Base-by-base conservation (phyloP, 1,140 invertebrate genomes). In the Agrypnia vestita region DNA sequence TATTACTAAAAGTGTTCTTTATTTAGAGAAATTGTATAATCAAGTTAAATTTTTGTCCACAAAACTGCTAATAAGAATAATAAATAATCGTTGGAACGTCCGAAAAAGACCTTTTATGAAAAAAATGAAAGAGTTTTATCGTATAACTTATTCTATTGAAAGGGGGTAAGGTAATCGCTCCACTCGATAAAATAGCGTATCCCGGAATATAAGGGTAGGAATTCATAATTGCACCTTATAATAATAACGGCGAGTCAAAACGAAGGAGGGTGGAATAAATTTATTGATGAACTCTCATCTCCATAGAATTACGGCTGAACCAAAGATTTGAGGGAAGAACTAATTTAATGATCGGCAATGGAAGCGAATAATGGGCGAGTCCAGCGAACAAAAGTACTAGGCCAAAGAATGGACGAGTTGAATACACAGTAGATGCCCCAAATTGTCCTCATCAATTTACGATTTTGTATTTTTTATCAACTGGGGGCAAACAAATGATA, bases 371-470 rank as follows among this genome's bases (percentile, higher is more conserved):
- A 64, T 35, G 21, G 25, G 35, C 13, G 21, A 25, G 61, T 19
- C 35, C n/a, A 4, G 25, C 9, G 61, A 43, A 64, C 61, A 64
- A 64, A 64, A 64, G 49, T 19, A 21, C 13, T 13, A 59, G 55
- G 15, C 15, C 12, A 64, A 64, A 64, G 10, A 64, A 35, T 64
- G 61, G 11, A 64, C 10, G 25, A 7, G 19, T 15, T n/a, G n/a
- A 51, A 51, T 13, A 15, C 3, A 12, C 49, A 13, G 61, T n/a
- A 3, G 13, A 64, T 44, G 11, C 19, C n/a, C n/a, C 35, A 44
- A 64, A 64, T 25, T 11, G 13, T 64, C 61, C 19, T 43, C 61
- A 64, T 64, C 25, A 64, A 64, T 64, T 64, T 64, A 21, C 55
- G 10, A 10, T 17, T 6, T 15, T 19, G 17, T 9, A 19, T 15